Evolutionary conservation across 2,888 invertebrate species (phyloP).

Genomic region (Callyntrura sp.): DNA sequence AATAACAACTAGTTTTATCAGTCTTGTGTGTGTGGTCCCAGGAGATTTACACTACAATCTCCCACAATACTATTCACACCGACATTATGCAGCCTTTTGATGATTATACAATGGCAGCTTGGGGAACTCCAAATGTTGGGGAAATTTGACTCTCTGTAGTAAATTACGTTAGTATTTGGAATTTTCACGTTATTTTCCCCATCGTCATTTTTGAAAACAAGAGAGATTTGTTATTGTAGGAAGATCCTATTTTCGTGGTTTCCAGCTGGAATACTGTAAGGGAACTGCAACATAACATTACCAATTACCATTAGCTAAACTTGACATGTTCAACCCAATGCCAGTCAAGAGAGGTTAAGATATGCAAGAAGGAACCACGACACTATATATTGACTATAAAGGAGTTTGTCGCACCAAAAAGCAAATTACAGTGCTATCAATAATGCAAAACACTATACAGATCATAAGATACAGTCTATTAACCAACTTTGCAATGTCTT

Average conservation of each 20-base stretch:
- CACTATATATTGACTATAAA: too few relatives aligned
- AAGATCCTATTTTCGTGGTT: background rate
- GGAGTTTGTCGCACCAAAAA: background rate
- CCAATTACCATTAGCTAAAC: slow-evolving; percentile 38
- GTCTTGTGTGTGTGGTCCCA: slow-evolving; percentile 56
- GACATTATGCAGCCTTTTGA: background rate
- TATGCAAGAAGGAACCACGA: too few relatives aligned
- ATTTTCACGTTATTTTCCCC: slow-evolving; percentile 1
- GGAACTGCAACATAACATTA: slow-evolving; percentile 39
- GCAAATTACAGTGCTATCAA: background rate
- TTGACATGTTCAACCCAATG: slow-evolving; percentile 6
- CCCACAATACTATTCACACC: background rate
- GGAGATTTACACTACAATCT: slow-evolving; percentile 54
- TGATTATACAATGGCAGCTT: slow-evolving; percentile 38
- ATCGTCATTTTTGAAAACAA: background rate
- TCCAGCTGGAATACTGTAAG: background rate
- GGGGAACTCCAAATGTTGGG: slow-evolving; percentile 38
- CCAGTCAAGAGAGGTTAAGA: background rate
- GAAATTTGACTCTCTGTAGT: background rate
- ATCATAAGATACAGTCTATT: background rate
- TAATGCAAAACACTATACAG: background rate
- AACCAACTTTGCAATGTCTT: slow-evolving; percentile 6
- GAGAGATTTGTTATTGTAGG: background rate
- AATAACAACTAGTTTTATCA: slow-evolving; percentile 63
- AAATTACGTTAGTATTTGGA: background rate